phyloP scores from a whole-genome alignment of 2,888 invertebrate species.

The Lasius platythorax region DNA sequence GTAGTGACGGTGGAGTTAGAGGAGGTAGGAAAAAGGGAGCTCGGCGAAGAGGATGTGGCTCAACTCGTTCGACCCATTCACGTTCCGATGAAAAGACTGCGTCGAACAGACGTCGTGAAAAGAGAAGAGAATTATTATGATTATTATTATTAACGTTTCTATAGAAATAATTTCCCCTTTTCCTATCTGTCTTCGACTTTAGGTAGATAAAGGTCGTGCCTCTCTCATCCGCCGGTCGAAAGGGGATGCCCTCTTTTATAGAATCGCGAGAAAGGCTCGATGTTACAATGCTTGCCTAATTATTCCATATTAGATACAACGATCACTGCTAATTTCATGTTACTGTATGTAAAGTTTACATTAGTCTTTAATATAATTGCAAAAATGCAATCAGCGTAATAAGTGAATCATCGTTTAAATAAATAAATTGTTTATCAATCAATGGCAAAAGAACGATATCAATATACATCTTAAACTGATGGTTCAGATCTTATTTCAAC shows the following conservation, averaged over 20 bases:
- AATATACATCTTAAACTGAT: not conserved
- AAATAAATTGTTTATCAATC: constrained; percentile 8
- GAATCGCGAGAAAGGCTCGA: constrained; percentile 64
- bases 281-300: constrained; percentile 68
- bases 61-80: constrained; percentile 86
- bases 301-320: constrained; percentile 23
- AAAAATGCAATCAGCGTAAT: not conserved
- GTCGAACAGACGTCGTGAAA: constrained; percentile 83
- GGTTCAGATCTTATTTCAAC: not conserved
- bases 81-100: constrained; percentile 84
- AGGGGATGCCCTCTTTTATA: constrained; percentile 64
- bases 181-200: constrained; percentile 83
- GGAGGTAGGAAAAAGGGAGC: constrained; percentile 77
- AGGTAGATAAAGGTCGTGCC: constrained; percentile 77
- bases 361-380: constrained; percentile 5
- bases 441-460: not conserved
- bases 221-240: constrained; percentile 57
- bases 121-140: constrained; percentile 85
- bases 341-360: not conserved
- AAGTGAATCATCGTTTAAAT: not conserved
- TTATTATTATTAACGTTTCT: constrained; percentile 85
- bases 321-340: constrained; percentile 22
- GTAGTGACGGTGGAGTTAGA: constrained; percentile 64
- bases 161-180: constrained; percentile 85
- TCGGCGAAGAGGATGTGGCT: constrained; percentile 83